Evolutionary conservation across 1,140 invertebrate species (phyloP).

Genomic region (Mamestra configurata): DNA sequence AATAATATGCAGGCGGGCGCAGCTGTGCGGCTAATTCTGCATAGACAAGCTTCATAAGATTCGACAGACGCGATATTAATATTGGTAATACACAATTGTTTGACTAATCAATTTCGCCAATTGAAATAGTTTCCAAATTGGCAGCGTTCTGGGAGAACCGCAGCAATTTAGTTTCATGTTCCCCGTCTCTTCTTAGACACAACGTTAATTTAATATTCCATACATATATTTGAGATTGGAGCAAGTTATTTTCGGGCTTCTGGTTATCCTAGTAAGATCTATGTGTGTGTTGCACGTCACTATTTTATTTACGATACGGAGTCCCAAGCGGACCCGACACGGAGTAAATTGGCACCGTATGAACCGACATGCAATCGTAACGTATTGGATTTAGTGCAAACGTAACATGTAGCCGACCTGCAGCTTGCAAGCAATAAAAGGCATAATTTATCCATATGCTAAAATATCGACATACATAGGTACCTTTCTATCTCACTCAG

Average conservation of each 20-base stretch:
- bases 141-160: neutral
- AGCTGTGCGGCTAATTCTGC: constrained; percentile 64
- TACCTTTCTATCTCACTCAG: neutral
- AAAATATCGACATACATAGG: neutral
- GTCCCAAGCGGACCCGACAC: constrained; percentile 33
- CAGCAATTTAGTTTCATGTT: constrained; percentile 21
- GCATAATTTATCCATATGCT: constrained; percentile 35
- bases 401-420: constrained; percentile 13
- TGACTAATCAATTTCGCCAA: constrained; percentile 44
- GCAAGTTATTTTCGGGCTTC: constrained; percentile 7
- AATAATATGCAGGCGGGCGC: constrained; percentile 60
- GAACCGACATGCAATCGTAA: constrained; percentile 37
- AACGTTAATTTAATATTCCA: constrained; percentile 10
- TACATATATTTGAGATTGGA: constrained; percentile 7
- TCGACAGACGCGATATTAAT: constrained; percentile 35
- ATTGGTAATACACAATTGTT: constrained; percentile 51
- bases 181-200: neutral
- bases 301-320: constrained; percentile 44
- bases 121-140: constrained; percentile 18
- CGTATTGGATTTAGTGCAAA: constrained; percentile 44
- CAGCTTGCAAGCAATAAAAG: constrained; percentile 9
- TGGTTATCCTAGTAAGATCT: constrained; percentile 15
- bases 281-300: constrained; percentile 24
- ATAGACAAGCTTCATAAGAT: constrained; percentile 53
- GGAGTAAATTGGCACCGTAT: constrained; percentile 46